Evolutionary conservation across 2,888 invertebrate species (phyloP).

Genomic region (Acleris laterana): DNA sequence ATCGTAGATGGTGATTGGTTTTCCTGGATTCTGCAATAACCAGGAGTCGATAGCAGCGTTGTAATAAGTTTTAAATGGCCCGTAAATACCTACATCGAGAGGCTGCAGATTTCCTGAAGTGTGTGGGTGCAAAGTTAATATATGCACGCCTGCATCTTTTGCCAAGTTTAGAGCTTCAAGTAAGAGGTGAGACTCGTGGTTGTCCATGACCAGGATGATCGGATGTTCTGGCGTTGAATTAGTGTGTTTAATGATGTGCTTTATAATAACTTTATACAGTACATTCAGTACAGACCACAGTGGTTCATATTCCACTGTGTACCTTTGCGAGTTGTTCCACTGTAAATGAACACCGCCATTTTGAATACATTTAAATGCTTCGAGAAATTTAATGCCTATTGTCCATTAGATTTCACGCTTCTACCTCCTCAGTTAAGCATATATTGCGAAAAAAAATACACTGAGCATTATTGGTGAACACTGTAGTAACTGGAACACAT

Average conservation of each 20-base stretch:
- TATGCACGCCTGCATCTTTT: conserved; percentile 54
- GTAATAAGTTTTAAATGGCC: conserved; percentile 8
- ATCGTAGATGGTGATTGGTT: conserved; percentile 50
- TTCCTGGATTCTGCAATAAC: conserved; percentile 6
- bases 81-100: conserved; percentile 45
- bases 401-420: too few species aligned
- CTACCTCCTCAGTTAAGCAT: too few species aligned
- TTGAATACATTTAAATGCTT: too few species aligned
- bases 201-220: conserved; percentile 51
- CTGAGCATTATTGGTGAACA: too few species aligned
- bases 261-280: too few species aligned
- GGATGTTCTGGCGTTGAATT: conserved; percentile 42
- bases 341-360: too few species aligned
- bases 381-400: too few species aligned
- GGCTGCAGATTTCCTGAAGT: conserved; percentile 60
- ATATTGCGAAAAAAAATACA: too few species aligned
- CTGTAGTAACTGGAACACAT: too few species aligned
- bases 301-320: too few species aligned
- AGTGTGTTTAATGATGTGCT: conserved; percentile 32
- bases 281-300: too few species aligned
- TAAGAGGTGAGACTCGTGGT: conserved; percentile 50
- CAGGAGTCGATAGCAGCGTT: conserved; percentile 7
- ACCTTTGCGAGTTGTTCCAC: too few species aligned
- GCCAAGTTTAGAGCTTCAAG: conserved; percentile 22
- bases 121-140: conserved; percentile 63